phyloP scores from a whole-genome alignment of 2,888 invertebrate species.

The Opisthograptis luteolata region DNA sequence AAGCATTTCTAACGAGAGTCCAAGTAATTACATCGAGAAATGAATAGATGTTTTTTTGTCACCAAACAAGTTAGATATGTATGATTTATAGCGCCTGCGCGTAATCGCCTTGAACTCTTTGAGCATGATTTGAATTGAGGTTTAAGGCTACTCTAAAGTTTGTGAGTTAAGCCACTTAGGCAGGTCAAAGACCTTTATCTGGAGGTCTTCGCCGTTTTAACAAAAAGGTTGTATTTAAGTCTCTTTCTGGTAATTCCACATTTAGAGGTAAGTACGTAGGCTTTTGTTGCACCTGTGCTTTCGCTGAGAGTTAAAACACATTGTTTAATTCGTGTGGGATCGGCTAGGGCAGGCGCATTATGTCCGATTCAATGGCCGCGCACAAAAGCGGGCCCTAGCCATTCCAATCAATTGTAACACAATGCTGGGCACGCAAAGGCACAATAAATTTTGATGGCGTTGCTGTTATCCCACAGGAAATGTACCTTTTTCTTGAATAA shows the following conservation, averaged over 20 bases:
- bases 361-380: conserved; percentile 54
- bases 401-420: conserved; percentile 58
- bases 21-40: conserved; percentile 21
- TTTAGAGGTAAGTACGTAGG: conserved; percentile 6
- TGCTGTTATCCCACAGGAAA: too few relatives aligned
- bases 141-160: conserved; percentile 54
- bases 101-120: conserved; percentile 70
- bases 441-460: conserved; percentile 45
- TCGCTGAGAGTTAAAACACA: conserved; percentile 48
- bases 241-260: conserved; percentile 14
- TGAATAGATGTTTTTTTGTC: conserved; percentile 46
- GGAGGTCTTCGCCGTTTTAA: conserved; percentile 33
- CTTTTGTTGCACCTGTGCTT: conserved; percentile 43
- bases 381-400: conserved; percentile 63
- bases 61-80: conserved; percentile 30
- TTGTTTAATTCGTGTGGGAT: conserved; percentile 66
- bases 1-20: conserved; percentile 39
- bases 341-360: conserved; percentile 60
- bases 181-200: conserved; percentile 51
- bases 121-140: conserved; percentile 58
- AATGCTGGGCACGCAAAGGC: conserved; percentile 63
- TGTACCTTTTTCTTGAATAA: too few relatives aligned
- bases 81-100: conserved; percentile 33
- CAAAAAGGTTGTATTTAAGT: conserved; percentile 21
- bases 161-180: conserved; percentile 45